Base-by-base conservation (phyloP, 2,797 vertebrate species). In the Enteromius mattozi region DNA sequence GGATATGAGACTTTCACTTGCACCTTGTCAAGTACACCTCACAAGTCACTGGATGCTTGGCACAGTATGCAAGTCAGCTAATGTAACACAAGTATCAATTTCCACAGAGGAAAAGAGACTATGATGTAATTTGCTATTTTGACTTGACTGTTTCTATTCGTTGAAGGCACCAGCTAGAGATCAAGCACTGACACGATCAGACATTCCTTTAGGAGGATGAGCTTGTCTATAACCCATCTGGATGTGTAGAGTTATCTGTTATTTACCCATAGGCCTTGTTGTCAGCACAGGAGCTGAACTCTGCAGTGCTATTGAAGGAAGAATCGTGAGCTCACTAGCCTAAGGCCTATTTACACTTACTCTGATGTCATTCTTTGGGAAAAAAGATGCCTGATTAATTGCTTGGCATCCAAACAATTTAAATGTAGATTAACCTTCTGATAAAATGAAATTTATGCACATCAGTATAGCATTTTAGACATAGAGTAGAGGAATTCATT, bases 151-250 rank as follows among this genome's bases (percentile, higher is more conserved):
- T 51, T 65, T 45, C 65, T 63, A 16, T 81, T 49, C n/a, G 30
- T 59, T 47, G 35, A 70, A 68, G 65, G 35, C n/a, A 56, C 30
- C 16, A 45, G 61, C 69, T 76, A 79, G 30, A 9, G 54, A 80
- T 88, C 78, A 82, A 78, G 87, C 80, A 81, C 66, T 68, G 78
- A 86, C 81, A 78, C 10, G 81, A 75, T 81, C 59, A 84, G 37
- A 16, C 78, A 84, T 84, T 79, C 74, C 87, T 86, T 37, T 35
- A 75, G 17, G 27, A 56, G 66, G 74, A 82, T 24, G n/a, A 70
- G n/a, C 56, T 72, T 68, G 56, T 81, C 42, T 70, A n/a, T 56
- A 68, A 42, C 24, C 42, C 65, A 42, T 80, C 49, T 30, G 9
- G 59, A 69, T 24, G 17, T 69, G 35, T 21, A 30, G 47, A 24